Conservation (phyloP, 2,113 vertebrate genomes). For the Nerophis ophidion region DNA sequence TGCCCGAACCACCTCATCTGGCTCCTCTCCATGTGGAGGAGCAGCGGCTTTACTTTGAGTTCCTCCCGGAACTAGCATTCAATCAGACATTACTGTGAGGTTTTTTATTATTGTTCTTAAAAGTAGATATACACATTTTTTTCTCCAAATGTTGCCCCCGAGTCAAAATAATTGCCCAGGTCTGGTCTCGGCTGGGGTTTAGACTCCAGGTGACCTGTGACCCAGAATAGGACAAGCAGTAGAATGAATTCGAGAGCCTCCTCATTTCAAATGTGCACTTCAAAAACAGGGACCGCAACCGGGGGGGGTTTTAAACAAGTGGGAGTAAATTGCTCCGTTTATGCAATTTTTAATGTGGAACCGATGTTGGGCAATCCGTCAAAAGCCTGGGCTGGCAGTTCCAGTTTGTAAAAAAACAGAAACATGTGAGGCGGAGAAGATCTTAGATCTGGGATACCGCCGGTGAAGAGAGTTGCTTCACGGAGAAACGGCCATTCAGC, state of each 20-base stretch:
- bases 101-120: too few relatives aligned
- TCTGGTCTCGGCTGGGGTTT: too few relatives aligned
- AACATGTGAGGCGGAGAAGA: constrained; percentile 27
- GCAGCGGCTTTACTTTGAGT: too few relatives aligned
- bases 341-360: constrained; percentile 35
- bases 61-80: too few relatives aligned
- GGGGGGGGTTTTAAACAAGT: background rate
- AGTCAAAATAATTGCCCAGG: too few relatives aligned
- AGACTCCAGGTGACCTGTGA: too few relatives aligned
- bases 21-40: too few relatives aligned
- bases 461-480: background rate
- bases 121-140: too few relatives aligned
- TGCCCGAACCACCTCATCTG: too few relatives aligned
- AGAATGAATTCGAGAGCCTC: constrained; percentile 13
- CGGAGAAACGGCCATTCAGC: background rate
- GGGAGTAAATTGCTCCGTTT: constrained; percentile 10
- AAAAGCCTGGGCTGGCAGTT: constrained; percentile 23
- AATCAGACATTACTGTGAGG: too few relatives aligned
- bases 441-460: constrained; percentile 23
- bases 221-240: too few relatives aligned
- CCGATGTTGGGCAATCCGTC: constrained; percentile 36
- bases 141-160: too few relatives aligned
- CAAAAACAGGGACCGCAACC: background rate
- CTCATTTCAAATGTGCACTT: constrained; percentile 13
- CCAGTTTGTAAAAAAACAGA: constrained; percentile 30